Conservation (phyloP, 2,113 vertebrate genomes). For the Trogon melanurus region DNA sequence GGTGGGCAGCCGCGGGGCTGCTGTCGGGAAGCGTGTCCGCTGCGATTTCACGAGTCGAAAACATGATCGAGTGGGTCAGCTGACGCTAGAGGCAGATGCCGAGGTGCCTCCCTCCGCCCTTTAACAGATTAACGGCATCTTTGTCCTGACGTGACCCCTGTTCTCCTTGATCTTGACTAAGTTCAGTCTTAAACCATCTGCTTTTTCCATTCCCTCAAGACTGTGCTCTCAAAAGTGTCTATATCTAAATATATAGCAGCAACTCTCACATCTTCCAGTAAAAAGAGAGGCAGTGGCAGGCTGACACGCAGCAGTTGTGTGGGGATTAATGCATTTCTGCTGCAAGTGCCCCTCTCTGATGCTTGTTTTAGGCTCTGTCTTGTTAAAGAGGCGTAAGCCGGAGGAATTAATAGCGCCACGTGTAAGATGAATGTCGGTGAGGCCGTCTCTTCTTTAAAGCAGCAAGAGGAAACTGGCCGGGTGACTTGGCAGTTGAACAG, state of each 20-base stretch:
- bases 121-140: neutral
- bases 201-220: neutral
- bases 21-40: neutral
- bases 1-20: neutral
- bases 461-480: neutral
- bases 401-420: neutral
- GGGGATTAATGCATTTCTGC: neutral
- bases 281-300: accelerated
- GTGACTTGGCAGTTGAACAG: neutral
- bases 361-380: neutral
- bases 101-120: conserved; percentile 18
- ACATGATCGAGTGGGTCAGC: neutral
- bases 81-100: neutral
- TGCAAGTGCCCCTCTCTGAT: neutral
- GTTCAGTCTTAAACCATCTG: conserved; percentile 16
- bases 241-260: neutral
- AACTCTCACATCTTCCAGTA: neutral
- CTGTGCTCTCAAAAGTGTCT: neutral
- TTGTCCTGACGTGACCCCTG: conserved; percentile 32
- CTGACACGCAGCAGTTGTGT: neutral
- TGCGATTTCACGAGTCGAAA: neutral
- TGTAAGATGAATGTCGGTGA: neutral
- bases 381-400: neutral
- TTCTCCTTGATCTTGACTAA: neutral
- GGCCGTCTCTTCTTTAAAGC: neutral